Conservation (phyloP, 2,797 vertebrate genomes). For the Sebastolobus altivelis region DNA sequence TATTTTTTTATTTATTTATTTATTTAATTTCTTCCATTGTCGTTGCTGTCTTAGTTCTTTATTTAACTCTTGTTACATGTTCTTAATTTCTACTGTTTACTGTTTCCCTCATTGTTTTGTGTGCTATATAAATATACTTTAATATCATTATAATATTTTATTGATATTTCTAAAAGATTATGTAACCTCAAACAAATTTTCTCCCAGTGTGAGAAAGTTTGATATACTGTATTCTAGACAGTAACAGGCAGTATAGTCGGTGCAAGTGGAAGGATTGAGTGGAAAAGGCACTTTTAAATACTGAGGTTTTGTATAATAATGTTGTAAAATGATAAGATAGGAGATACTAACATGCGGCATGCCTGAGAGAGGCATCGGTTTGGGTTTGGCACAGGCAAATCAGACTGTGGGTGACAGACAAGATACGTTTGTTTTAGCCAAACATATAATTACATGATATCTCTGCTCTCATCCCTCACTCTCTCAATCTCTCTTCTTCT, state of each 20-base stretch:
- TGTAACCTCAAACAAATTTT: not conserved
- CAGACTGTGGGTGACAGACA: not conserved
- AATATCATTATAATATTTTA: not conserved
- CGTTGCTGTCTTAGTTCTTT: accelerated
- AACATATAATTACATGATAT: not conserved
- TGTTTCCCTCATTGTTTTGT: not conserved
- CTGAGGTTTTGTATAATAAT: not conserved
- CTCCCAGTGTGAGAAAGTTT: not conserved
- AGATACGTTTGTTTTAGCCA: not conserved
- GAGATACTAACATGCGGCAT: not conserved
- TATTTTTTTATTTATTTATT: no score
- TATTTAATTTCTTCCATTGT: not conserved
- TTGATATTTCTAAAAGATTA: not conserved
- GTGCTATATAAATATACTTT: not conserved
- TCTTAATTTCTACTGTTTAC: not conserved
- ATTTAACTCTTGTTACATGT: accelerated
- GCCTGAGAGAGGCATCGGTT: not conserved
- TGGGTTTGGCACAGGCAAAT: not conserved
- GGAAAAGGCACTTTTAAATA: not conserved
- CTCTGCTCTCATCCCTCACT: not conserved
- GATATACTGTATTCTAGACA: not conserved
- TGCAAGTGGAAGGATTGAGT: not conserved
- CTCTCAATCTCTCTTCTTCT: not conserved
- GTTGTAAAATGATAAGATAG: not conserved
- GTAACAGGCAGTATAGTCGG: not conserved